Evolutionary conservation across 2,888 invertebrate genomes (phyloP).

Genomic region (Agriopis marginaria): DNA sequence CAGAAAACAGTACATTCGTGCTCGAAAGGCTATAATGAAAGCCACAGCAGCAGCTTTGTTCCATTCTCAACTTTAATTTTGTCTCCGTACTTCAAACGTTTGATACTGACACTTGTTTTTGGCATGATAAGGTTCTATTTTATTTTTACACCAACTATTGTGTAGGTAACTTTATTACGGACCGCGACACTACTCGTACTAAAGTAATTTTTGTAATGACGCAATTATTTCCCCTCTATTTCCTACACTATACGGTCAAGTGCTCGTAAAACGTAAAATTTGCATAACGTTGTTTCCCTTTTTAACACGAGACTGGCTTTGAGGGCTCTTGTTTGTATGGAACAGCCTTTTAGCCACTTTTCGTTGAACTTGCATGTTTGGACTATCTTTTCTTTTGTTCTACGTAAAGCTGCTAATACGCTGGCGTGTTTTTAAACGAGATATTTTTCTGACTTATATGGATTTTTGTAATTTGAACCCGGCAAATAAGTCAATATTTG

Average conservation of each 20-base stretch:
- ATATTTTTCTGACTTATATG: background rate
- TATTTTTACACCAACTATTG: conserved; percentile 45
- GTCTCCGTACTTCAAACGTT: conserved; percentile 37
- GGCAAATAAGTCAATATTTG: background rate
- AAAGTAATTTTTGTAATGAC: conserved; percentile 71
- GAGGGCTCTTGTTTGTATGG: conserved; percentile 53
- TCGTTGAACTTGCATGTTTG: conserved; percentile 46
- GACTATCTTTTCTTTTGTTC: conserved; percentile 46
- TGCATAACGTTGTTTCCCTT: conserved; percentile 61
- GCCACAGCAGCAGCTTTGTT: conserved; percentile 53
- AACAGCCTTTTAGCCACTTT: conserved; percentile 46
- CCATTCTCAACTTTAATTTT: conserved; percentile 62
- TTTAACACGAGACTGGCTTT: conserved; percentile 46
- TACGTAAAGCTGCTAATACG: conserved; percentile 28
- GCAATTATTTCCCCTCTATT: conserved; percentile 71
- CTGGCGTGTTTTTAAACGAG: conserved; percentile 29
- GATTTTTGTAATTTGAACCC: background rate
- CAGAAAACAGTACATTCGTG: conserved; percentile 27
- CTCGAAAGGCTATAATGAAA: conserved; percentile 55
- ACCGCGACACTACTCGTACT: conserved; percentile 54
- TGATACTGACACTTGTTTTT: conserved; percentile 51
- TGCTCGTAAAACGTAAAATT: conserved; percentile 58
- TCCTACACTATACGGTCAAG: conserved; percentile 67
- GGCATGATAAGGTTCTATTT: conserved; percentile 49
- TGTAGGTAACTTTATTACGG: conserved; percentile 64